Percentiles rank a stretch among this genome's conserved stretches.
Evolutionary conservation across 1,140 invertebrate species (phyloP).

Genomic region (Brachionus calyciflorus): DNA sequence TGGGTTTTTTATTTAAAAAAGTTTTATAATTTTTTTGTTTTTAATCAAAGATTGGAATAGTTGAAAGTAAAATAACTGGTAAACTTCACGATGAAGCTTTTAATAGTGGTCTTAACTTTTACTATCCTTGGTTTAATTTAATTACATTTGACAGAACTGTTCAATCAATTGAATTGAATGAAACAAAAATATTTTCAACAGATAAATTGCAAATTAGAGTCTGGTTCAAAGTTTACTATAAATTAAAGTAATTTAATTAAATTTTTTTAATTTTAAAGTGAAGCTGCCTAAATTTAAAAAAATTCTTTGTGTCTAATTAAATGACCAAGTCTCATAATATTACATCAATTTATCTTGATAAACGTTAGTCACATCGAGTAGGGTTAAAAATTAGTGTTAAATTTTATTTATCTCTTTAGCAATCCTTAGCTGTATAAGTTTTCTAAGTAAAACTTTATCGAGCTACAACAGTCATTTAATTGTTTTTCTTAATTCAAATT

Average conservation of each 20-base stretch:
- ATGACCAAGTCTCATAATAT: no score
- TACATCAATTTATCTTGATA: no score
- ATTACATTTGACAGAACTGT: constrained; percentile 18
- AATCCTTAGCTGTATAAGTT: no score
- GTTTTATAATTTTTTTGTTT: neutral
- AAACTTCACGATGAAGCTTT: neutral
- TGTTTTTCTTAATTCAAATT: no score
- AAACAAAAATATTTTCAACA: neutral
- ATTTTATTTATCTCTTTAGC: no score
- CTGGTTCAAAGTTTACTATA: constrained; percentile 1
- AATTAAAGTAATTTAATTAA: neutral
- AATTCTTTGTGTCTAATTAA: no score
- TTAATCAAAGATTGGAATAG: neutral
- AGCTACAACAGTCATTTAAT: no score
- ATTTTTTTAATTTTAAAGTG: neutral
- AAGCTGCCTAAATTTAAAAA: neutral
- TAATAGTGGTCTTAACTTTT: constrained; percentile 10
- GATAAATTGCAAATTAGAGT: constrained; percentile 36
- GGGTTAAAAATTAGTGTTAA: no score
- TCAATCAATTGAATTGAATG: neutral
- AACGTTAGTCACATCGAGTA: no score
- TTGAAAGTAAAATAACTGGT: constrained; percentile 19
- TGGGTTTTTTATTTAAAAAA: neutral
- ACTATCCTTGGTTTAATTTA: constrained; percentile 2
- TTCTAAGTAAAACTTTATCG: no score